phyloP scores from a whole-genome alignment of 2,113 vertebrate species.

The Gracilinanus agilis region DNA sequence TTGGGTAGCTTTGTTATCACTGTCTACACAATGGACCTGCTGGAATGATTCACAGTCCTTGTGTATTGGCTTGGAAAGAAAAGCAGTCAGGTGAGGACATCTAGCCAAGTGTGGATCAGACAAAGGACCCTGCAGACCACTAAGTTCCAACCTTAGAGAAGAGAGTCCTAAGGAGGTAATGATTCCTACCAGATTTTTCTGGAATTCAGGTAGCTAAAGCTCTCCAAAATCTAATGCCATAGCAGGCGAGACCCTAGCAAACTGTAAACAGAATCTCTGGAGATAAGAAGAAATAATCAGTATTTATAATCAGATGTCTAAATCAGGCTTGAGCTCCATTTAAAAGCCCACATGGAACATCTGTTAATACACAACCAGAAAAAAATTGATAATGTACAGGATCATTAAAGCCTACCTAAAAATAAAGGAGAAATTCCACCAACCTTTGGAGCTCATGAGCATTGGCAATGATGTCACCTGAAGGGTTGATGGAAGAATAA shows the following conservation, averaged over 20 bases:
- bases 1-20: neutral
- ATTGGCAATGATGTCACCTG: neutral
- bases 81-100: neutral
- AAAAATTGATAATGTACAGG: neutral
- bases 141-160: neutral
- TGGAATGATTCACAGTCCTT: neutral
- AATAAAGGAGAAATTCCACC: neutral
- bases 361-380: neutral
- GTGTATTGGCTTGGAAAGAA: neutral
- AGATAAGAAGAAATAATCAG: neutral
- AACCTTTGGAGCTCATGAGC: neutral
- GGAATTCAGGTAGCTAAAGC: neutral
- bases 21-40: neutral
- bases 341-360: neutral
- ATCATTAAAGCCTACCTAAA: neutral
- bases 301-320: neutral
- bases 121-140: neutral
- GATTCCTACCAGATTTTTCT: neutral
- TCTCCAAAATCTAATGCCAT: neutral
- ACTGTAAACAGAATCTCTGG: neutral
- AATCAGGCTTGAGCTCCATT: neutral
- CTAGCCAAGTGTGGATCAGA: neutral
- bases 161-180: neutral
- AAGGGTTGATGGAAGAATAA: neutral
- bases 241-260: neutral